These are phyloP conservation scores for Mya arenaria DNA, from an alignment of 1,140 invertebrate species.

Conservation along the genomic window DNA sequence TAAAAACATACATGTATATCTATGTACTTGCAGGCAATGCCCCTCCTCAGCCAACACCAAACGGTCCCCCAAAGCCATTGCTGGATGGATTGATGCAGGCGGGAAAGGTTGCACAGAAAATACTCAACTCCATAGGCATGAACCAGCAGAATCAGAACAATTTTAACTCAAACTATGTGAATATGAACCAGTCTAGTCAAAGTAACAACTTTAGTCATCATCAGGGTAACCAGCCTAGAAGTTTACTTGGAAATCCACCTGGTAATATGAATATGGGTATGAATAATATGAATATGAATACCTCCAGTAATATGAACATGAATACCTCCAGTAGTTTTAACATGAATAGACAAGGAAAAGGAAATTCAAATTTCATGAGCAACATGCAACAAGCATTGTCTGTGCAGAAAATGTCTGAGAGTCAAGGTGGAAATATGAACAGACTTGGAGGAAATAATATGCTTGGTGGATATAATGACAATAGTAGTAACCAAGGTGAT, in stretches of 20 bases:
- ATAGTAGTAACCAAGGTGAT: conserved; percentile 12
- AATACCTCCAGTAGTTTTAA: too few species aligned
- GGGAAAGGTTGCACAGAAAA: conserved; percentile 42
- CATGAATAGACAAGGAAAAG: too few species aligned
- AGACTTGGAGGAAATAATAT: conserved; percentile 7
- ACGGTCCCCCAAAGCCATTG: conserved; percentile 33
- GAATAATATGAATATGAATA: conserved; percentile 28
- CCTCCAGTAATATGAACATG: too few species aligned
- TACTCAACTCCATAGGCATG: conserved; percentile 34
- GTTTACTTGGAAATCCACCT: conserved; percentile 19
- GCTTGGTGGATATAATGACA: background rate
- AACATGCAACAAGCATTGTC: conserved; percentile 37
- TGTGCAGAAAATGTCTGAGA: conserved; percentile 28
- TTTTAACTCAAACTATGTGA: background rate
- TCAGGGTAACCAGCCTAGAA: background rate
- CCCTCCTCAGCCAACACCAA: background rate
- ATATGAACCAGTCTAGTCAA: background rate
- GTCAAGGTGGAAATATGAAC: background rate
- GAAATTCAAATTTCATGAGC: conserved; percentile 53
- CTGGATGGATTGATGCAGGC: conserved; percentile 48
- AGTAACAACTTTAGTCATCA: too few species aligned
- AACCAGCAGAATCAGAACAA: conserved; percentile 5
- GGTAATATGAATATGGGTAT: too few species aligned
- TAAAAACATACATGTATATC: too few species aligned
- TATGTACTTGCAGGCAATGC: too few species aligned